Evolutionary conservation across 2,797 vertebrate species (phyloP).

Genomic region (Rhodeus uyekii): DNA sequence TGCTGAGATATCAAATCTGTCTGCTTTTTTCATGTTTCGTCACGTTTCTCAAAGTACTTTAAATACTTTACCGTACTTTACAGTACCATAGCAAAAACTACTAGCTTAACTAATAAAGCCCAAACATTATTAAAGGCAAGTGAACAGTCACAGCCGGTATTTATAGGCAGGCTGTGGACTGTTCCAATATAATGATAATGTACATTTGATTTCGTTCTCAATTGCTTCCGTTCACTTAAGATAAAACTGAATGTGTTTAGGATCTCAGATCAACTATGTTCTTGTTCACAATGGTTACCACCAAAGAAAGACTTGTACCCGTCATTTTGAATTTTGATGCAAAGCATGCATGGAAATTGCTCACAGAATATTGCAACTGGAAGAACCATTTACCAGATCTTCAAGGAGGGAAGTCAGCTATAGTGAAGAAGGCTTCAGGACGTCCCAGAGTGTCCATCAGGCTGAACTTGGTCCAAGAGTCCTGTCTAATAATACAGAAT

Average conservation of each 20-base stretch:
- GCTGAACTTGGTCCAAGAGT: too few relatives aligned
- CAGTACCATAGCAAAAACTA: not conserved
- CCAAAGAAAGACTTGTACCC: not conserved
- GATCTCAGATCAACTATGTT: not conserved
- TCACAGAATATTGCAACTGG: not conserved
- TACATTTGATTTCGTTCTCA: not conserved
- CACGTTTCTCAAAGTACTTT: not conserved
- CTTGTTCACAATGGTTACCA: too few relatives aligned
- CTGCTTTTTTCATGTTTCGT: not conserved
- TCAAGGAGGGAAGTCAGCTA: not conserved
- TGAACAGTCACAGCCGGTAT: not conserved
- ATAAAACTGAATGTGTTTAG: not conserved
- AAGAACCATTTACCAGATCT: not conserved
- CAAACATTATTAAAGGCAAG: not conserved
- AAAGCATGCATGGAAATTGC: not conserved
- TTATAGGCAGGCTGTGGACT: not conserved
- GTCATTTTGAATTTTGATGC: not conserved
- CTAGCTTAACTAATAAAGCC: not conserved
- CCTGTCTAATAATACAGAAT: too few relatives aligned
- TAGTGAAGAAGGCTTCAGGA: not conserved
- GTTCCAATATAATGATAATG: not conserved
- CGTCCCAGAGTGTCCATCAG: not conserved
- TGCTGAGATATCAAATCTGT: slow-evolving; percentile 5
- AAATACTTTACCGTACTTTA: too few relatives aligned
- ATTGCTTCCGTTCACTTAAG: not conserved